Evolutionary conservation across 2,888 invertebrate genomes (phyloP), one percentile per base, ranked within the genome.

Genomic region (Andrena fulva): DNA sequence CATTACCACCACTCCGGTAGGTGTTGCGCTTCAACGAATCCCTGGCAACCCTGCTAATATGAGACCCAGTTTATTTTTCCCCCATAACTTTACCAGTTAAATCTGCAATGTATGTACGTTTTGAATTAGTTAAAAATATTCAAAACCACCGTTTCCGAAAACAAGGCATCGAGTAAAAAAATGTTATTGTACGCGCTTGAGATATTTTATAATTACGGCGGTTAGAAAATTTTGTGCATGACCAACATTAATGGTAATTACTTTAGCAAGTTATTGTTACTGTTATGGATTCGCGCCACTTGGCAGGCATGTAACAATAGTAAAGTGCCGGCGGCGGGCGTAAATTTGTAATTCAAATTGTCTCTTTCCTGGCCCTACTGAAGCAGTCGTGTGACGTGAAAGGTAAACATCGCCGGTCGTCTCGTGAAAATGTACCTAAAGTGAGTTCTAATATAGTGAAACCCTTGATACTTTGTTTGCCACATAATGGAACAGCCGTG

Each of bases 261-360:
- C 27, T 20, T 70, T 71, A 10, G 31, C 10, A 4, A 60, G 35
- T 80, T 78, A 66, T 78, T 78, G 60, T 52, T 31, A 62, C 66
- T 78, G 60, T 52, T 31, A 56, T n/a, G 60, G 67, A 66, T 79
- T 67, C 62, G 29, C 60, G 56, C 20, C 74, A 75, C 62, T 63
- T 33, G 75, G n/a, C 56, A 27, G 7, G 50, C 31, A 42, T n/a
- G 69, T 59, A 52, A 62, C 69, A 79, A 64, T 70, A 35, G 50
- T 7, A 52, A 54, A 80, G 74, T 59, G 68, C 67, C 20, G 67
- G 20, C 63, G 50, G 80, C 48, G 80, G 64, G 66, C 59, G 59
- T 60, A 29, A 80, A 81, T 81, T 81, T 81, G 81, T 80, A 69
- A 81, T 81, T 80, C 81, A 81, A 81, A 81, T 81, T 60, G 73